Evolutionary conservation across 2,888 invertebrate species (phyloP).

Genomic region (Elegia similella): DNA sequence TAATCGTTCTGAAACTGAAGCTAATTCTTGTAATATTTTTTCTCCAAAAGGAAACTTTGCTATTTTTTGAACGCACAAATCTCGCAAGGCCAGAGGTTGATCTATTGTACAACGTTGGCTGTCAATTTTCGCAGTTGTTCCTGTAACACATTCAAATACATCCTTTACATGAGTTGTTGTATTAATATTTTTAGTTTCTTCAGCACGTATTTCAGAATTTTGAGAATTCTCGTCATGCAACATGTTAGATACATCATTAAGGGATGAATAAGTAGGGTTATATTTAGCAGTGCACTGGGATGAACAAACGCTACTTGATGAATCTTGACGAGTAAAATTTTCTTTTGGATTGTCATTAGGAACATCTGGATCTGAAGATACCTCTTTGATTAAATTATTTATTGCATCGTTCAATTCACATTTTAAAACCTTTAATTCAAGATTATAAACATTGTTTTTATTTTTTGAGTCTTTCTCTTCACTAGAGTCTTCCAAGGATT

Average conservation of each 20-base stretch:
- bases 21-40: slow-evolving; percentile 85
- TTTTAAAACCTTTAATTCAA: slow-evolving; percentile 71
- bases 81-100: slow-evolving; percentile 79
- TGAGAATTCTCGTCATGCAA: slow-evolving; percentile 67
- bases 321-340: slow-evolving; percentile 76
- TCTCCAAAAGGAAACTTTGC: slow-evolving; percentile 86
- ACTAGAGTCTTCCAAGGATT: slow-evolving; percentile 12
- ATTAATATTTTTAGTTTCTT: slow-evolving; percentile 35
- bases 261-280: slow-evolving; percentile 82
- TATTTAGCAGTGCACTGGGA: slow-evolving; percentile 88
- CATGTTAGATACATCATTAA: slow-evolving; percentile 82
- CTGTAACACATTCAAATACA: slow-evolving; percentile 67
- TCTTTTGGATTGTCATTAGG: slow-evolving; percentile 49
- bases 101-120: slow-evolving; percentile 21
- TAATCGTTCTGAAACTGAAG: slow-evolving; percentile 82
- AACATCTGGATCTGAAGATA: slow-evolving; percentile 59
- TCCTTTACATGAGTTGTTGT: slow-evolving; percentile 64
- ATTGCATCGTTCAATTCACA: slow-evolving; percentile 73
- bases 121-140: slow-evolving; percentile 38
- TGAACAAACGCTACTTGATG: slow-evolving; percentile 83
- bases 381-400: slow-evolving; percentile 72
- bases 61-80: slow-evolving; percentile 84
- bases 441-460: slow-evolving; percentile 43
- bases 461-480: slow-evolving; percentile 21
- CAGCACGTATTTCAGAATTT: slow-evolving; percentile 35